Conservation (phyloP, 2,888 invertebrate species). For the Dryadula phaetusa region DNA sequence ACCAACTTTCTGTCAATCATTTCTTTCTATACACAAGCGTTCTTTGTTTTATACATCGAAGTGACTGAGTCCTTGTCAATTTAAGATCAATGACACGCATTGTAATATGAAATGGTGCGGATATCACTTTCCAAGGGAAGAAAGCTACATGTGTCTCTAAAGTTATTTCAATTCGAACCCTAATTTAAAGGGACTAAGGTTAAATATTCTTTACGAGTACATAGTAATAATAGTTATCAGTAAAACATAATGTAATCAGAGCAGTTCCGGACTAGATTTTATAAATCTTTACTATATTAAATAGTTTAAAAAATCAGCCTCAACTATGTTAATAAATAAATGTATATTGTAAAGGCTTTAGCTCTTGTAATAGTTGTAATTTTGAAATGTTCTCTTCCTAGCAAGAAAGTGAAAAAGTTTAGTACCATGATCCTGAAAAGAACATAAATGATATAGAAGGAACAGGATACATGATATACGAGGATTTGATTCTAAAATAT, state of each 20-base stretch:
- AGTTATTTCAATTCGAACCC: not conserved
- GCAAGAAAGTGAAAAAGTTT: too few relatives aligned
- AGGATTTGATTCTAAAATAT: too few relatives aligned
- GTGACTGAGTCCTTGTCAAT: conserved; percentile 39
- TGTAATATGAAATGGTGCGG: conserved; percentile 50
- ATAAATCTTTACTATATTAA: conserved; percentile 15
- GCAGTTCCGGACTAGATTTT: conserved; percentile 35
- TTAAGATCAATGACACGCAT: conserved; percentile 51
- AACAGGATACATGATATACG: too few relatives aligned
- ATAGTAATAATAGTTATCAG: not conserved
- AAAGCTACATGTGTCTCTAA: conserved; percentile 9
- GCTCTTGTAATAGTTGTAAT: too few relatives aligned
- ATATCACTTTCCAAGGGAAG: conserved; percentile 41
- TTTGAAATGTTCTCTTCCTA: too few relatives aligned
- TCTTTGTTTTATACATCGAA: conserved; percentile 16
- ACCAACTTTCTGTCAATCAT: conserved; percentile 18
- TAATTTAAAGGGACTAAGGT: not conserved
- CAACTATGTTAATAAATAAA: not conserved
- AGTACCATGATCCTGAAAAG: too few relatives aligned
- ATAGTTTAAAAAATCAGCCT: not conserved
- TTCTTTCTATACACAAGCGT: not conserved
- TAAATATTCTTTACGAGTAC: not conserved
- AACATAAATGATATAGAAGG: too few relatives aligned
- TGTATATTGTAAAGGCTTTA: not conserved
- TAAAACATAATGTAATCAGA: conserved; percentile 23